A percentile compares a stretch with the other conserved stretches of the same genome.
phyloP scores from a whole-genome alignment of 2,888 invertebrate genomes.

The Cataglyphis albicans region DNA sequence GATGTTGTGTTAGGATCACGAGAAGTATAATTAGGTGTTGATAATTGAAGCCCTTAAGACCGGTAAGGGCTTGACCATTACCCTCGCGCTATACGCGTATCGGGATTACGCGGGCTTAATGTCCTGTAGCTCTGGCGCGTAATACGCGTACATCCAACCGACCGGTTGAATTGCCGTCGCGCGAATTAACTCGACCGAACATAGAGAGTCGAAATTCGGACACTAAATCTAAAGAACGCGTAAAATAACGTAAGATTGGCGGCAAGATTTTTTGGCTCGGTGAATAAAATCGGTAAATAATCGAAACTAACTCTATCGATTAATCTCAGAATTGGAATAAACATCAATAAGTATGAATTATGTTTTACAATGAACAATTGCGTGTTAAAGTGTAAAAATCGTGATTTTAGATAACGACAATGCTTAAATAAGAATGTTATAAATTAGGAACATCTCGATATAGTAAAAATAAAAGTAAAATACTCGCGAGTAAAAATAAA shows the following conservation, averaged over 20 bases:
- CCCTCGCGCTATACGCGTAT: conserved; percentile 58
- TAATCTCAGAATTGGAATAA: neutral
- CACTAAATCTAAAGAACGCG: neutral
- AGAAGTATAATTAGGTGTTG: conserved; percentile 84
- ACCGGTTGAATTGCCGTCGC: conserved; percentile 3
- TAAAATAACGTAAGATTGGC: neutral
- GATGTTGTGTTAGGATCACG: conserved; percentile 80
- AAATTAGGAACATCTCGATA: neutral
- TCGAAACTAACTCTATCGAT: neutral
- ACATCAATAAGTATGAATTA: no score
- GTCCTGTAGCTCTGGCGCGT: conserved; percentile 55
- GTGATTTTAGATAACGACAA: neutral
- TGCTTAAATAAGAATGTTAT: neutral
- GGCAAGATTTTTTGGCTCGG: neutral
- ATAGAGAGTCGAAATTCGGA: conserved; percentile 9
- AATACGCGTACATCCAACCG: conserved; percentile 50
- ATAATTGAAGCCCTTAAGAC: conserved; percentile 83
- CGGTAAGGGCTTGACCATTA: conserved; percentile 74
- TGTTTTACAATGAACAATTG: neutral
- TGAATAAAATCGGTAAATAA: neutral
- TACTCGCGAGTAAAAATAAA: no score
- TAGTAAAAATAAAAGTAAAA: no score
- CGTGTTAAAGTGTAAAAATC: neutral
- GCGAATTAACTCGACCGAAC: conserved; percentile 42
- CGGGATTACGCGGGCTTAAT: conserved; percentile 72